Conservation (phyloP, 2,888 invertebrate genomes). For the Helicoverpa assulta region DNA sequence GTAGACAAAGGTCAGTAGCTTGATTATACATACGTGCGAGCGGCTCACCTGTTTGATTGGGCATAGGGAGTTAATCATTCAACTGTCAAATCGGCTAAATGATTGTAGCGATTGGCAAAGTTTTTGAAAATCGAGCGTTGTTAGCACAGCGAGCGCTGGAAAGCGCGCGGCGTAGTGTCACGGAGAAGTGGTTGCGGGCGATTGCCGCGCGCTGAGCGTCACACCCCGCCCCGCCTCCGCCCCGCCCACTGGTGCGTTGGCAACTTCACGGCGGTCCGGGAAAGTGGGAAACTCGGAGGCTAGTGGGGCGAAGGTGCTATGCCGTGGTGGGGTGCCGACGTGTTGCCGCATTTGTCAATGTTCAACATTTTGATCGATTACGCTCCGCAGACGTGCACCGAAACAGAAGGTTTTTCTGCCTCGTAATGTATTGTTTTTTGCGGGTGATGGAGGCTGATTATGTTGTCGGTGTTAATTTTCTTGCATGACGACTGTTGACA, state of each 20-base stretch:
- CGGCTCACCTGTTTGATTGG: conserved; percentile 81
- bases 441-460: conserved; percentile 34
- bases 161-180: conserved; percentile 72
- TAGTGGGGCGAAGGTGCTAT: conserved; percentile 77
- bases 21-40: conserved; percentile 78
- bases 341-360: conserved; percentile 68
- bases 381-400: conserved; percentile 45
- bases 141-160: conserved; percentile 71
- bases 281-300: conserved; percentile 85
- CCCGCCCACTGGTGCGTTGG: conserved; percentile 80
- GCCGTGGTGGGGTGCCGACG: conserved; percentile 73
- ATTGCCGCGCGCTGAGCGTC: conserved; percentile 71
- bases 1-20: conserved; percentile 85
- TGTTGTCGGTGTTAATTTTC: conserved; percentile 33
- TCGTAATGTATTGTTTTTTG: conserved; percentile 42
- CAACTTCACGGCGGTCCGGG: conserved; percentile 81
- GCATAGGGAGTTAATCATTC: conserved; percentile 56
- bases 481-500: conserved; percentile 18
- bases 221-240: conserved; percentile 79
- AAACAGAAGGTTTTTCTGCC: conserved; percentile 47
- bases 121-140: conserved; percentile 44
- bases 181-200: conserved; percentile 62
- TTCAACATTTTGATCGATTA: conserved; percentile 69
- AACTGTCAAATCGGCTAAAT: conserved; percentile 47
- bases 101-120: conserved; percentile 27